Evolutionary conservation across 2,113 vertebrate genomes (phyloP).

Genomic region (Psittacara wagleri): DNA sequence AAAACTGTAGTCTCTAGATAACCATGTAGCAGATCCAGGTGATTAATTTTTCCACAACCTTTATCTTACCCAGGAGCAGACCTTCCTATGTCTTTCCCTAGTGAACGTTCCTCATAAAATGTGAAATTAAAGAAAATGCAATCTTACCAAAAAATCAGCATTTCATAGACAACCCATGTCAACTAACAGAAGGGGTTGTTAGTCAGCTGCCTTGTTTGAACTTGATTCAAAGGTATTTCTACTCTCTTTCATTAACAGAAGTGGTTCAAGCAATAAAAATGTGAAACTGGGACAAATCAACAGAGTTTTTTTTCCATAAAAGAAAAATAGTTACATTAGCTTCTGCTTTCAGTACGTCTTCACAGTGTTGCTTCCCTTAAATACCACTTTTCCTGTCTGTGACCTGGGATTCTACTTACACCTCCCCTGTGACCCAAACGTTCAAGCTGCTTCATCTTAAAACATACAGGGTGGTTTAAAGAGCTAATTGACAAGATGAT

Average conservation of each 20-base stretch:
- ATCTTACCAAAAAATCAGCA: slow-evolving; percentile 23
- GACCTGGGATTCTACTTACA: neutral
- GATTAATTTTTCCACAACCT: slow-evolving; percentile 48
- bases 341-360: slow-evolving; percentile 9
- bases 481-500: neutral
- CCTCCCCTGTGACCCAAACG: neutral
- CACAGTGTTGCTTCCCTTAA: neutral
- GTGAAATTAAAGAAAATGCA: slow-evolving; percentile 73
- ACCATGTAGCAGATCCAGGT: slow-evolving; percentile 43
- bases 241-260: slow-evolving; percentile 38
- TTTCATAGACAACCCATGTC: slow-evolving; percentile 68
- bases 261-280: slow-evolving; percentile 41
- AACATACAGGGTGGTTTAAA: neutral
- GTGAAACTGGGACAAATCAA: slow-evolving; percentile 13
- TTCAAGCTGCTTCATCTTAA: neutral
- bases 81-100: slow-evolving; percentile 57
- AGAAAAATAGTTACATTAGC: neutral
- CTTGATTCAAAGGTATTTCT: slow-evolving; percentile 69
- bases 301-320: neutral
- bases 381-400: neutral
- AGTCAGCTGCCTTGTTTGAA: slow-evolving; percentile 74
- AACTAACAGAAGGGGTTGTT: slow-evolving; percentile 69
- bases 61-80: slow-evolving; percentile 64
- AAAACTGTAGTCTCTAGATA: slow-evolving; percentile 69
- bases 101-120: slow-evolving; percentile 63